phyloP scores from a whole-genome alignment of 2,797 vertebrate species.

The Chloroceryle inda region DNA sequence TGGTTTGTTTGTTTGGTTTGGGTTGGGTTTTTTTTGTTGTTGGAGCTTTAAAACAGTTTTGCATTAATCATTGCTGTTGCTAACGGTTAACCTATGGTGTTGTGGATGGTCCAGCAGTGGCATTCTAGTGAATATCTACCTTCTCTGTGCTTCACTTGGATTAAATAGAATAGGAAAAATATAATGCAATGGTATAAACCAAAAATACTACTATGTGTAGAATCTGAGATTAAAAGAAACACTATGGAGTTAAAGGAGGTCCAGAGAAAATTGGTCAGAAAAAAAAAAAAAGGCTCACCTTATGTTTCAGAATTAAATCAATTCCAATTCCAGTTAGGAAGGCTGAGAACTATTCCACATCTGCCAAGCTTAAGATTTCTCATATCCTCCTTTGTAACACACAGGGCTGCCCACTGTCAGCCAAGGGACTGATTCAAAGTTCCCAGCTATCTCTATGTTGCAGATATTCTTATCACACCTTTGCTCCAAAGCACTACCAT shows the following conservation, averaged over 20 bases:
- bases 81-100: background rate
- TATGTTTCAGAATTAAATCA: background rate
- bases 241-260: background rate
- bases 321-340: background rate
- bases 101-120: background rate
- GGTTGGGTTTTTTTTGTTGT: background rate
- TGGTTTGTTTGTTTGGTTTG: background rate
- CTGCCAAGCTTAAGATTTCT: background rate
- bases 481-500: background rate
- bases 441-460: background rate
- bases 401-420: background rate
- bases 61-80: background rate
- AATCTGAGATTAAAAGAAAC: background rate
- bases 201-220: background rate
- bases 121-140: background rate
- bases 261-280: background rate
- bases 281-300: background rate
- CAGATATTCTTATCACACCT: constrained; percentile 31
- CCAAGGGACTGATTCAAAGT: background rate
- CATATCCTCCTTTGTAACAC: background rate
- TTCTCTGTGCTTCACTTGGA: background rate
- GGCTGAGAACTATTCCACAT: background rate
- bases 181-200: background rate
- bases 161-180: background rate
- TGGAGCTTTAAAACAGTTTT: background rate